Evolutionary conservation across 2,113 vertebrate species (phyloP).

Genomic region (Podilymbus podiceps): DNA sequence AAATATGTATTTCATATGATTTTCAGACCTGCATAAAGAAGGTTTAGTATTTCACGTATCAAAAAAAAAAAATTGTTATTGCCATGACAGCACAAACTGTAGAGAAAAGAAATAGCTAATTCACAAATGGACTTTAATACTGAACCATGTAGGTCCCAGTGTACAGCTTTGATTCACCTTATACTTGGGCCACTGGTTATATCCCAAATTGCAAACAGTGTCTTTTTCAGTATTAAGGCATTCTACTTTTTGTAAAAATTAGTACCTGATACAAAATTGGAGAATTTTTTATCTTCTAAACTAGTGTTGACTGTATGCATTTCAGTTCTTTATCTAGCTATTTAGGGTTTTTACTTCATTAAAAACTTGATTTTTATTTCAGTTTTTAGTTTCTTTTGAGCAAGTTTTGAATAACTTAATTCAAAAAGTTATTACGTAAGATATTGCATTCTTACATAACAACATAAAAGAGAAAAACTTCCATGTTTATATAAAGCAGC

Average conservation of each 20-base stretch:
- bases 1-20: neutral
- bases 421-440: neutral
- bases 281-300: neutral
- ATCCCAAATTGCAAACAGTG: neutral
- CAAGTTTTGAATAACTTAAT: neutral
- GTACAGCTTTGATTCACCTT: neutral
- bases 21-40: neutral
- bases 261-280: neutral
- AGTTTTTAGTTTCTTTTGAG: neutral
- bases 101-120: neutral
- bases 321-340: neutral
- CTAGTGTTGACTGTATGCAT: fast-evolving
- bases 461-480: neutral
- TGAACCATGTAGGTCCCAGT: neutral
- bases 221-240: neutral
- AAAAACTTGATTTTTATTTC: neutral
- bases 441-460: neutral
- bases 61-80: neutral
- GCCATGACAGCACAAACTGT: neutral
- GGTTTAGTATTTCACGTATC: neutral
- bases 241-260: neutral
- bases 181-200: neutral
- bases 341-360: neutral
- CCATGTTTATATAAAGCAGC: neutral
- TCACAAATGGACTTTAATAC: neutral